These are phyloP conservation scores for Drosophila trichaetosa DNA, from an alignment of 2,888 invertebrate species.

Conservation along the genomic window DNA sequence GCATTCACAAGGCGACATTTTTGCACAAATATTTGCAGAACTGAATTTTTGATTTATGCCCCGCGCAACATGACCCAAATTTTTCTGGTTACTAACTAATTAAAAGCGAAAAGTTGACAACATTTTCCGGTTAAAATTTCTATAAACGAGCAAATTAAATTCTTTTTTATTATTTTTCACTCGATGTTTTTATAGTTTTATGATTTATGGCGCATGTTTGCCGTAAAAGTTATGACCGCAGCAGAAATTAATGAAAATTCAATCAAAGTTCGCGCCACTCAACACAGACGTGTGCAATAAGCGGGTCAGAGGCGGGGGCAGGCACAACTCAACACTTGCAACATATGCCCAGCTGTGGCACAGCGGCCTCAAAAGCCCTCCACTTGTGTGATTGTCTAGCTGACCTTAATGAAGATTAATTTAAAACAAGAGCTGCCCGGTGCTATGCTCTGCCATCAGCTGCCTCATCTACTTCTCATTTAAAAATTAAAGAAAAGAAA, in stretches of 20 bases:
- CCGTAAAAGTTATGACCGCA: slow-evolving; percentile 64
- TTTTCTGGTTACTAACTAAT: slow-evolving; percentile 66
- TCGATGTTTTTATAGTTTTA: slow-evolving; percentile 31
- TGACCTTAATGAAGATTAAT: slow-evolving; percentile 79
- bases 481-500: slow-evolving; percentile 8
- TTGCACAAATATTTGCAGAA: slow-evolving; percentile 65
- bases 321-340: slow-evolving; percentile 25
- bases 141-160: slow-evolving; percentile 2
- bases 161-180: slow-evolving; percentile 23
- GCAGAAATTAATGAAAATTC: slow-evolving; percentile 74
- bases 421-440: slow-evolving; percentile 60
- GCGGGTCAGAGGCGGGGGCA: neutral
- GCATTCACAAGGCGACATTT: slow-evolving; percentile 45
- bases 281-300: slow-evolving; percentile 5
- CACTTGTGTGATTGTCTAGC: slow-evolving; percentile 43
- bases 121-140: slow-evolving; percentile 61
- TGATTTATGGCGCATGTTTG: slow-evolving; percentile 63
- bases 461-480: slow-evolving; percentile 13
- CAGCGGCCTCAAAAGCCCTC: slow-evolving; percentile 34
- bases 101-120: slow-evolving; percentile 79
- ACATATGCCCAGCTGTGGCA: slow-evolving; percentile 42
- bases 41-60: slow-evolving; percentile 72
- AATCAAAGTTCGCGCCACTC: slow-evolving; percentile 64
- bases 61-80: slow-evolving; percentile 67
- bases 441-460: slow-evolving; percentile 13